Percentiles rank a stretch among this genome's conserved stretches.
Conservation (phyloP, 2,888 invertebrate species). For the Anthophora plumipes region DNA sequence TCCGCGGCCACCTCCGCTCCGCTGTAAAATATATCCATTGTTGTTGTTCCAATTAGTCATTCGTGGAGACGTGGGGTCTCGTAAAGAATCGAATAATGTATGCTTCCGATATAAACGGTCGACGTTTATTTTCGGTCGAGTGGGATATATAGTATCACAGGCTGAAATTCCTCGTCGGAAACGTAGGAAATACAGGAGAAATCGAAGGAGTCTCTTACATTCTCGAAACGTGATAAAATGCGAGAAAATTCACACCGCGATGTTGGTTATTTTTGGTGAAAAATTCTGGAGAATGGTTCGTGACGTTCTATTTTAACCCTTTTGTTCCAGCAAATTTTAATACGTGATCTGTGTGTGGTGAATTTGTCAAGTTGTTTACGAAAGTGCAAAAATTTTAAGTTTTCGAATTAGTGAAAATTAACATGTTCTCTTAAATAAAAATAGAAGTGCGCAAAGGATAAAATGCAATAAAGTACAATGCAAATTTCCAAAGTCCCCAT, state of each 20-base stretch:
- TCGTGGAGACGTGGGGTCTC: conserved; percentile 78
- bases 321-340: too few species aligned
- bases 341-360: too few species aligned
- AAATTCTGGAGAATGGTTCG: background rate
- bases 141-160: conserved; percentile 20
- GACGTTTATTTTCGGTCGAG: conserved; percentile 78
- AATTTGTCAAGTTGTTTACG: too few species aligned
- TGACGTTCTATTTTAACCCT: too few species aligned
- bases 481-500: too few species aligned
- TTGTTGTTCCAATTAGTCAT: conserved; percentile 84
- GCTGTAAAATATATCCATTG: conserved; percentile 82
- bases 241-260: background rate
- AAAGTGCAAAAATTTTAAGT: too few species aligned
- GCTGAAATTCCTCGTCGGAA: conserved; percentile 40
- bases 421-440: too few species aligned
- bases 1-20: conserved; percentile 68
- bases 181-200: conserved; percentile 37
- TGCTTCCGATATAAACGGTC: conserved; percentile 76
- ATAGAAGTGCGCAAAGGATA: too few species aligned
- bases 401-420: too few species aligned
- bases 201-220: conserved; percentile 30
- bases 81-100: conserved; percentile 79
- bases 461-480: too few species aligned
- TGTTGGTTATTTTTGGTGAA: background rate
- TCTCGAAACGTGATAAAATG: conserved; percentile 12